These are phyloP conservation scores for Fregata magnificens DNA, from an alignment of 2,113 vertebrate species.

Conservation along the genomic window DNA sequence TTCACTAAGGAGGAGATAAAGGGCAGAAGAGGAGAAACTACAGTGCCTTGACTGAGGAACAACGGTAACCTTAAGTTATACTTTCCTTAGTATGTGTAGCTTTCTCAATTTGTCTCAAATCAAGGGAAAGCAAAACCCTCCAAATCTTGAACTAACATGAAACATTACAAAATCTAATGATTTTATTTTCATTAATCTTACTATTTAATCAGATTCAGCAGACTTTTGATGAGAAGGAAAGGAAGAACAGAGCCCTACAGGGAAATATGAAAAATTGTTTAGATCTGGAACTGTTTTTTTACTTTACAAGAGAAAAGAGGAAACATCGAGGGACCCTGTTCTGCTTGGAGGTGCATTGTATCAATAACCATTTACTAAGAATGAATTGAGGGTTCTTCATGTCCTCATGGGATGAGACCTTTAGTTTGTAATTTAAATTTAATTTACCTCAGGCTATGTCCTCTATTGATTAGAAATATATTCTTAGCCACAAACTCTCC, in stretches of 20 bases:
- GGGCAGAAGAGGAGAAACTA: neutral
- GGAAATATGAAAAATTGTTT: neutral
- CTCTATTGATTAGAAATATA: constrained; percentile 20
- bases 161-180: neutral
- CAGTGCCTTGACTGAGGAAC: neutral
- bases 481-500: neutral
- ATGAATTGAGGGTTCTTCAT: neutral
- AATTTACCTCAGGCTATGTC: neutral
- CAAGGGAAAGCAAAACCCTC: neutral
- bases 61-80: neutral
- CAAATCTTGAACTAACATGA: neutral
- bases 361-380: neutral
- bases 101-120: neutral
- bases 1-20: neutral
- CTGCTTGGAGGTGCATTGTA: neutral
- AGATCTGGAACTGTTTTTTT: neutral
- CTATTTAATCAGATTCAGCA: neutral
- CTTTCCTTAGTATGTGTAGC: neutral
- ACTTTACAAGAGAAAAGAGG: neutral
- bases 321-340: neutral
- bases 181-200: neutral
- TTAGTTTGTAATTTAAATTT: constrained; percentile 19
- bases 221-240: neutral
- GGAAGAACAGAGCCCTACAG: neutral
- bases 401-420: neutral